Evolutionary conservation across 1,140 invertebrate species (phyloP).

Genomic region (Penaeus indicus): DNA sequence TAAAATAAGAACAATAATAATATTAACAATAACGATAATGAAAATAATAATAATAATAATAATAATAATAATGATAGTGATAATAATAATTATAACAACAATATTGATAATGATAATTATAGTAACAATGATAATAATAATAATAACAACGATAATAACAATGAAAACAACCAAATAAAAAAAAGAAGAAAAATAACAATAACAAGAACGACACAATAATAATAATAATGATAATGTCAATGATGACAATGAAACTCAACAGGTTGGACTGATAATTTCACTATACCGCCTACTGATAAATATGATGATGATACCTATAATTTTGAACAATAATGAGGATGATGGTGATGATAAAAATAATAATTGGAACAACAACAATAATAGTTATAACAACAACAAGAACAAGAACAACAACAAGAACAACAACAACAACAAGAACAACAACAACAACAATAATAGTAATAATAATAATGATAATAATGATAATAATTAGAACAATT

Average conservation of each 20-base stretch:
- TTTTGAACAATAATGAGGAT: background rate
- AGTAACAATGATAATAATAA: constrained; percentile 14
- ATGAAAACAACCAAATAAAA: too few relatives aligned
- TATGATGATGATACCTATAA: background rate
- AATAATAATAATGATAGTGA: constrained; percentile 14
- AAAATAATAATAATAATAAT: constrained; percentile 14
- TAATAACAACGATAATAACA: constrained; percentile 14
- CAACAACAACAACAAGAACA: constrained; percentile 7
- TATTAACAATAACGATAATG: too few relatives aligned
- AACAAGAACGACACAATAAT: too few relatives aligned
- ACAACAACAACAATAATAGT: constrained; percentile 7
- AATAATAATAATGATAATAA: too few relatives aligned
- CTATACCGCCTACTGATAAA: background rate
- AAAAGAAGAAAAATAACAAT: too few relatives aligned
- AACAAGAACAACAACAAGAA: constrained; percentile 1
- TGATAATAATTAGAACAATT: too few relatives aligned
- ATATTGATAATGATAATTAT: too few relatives aligned
- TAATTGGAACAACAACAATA: constrained; percentile 2
- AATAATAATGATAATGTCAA: constrained; percentile 8
- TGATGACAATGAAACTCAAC: background rate
- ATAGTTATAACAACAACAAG: constrained; percentile 7
- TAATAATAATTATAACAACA: too few relatives aligned
- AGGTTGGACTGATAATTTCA: background rate
- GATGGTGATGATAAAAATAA: constrained; percentile 7
- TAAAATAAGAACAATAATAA: too few relatives aligned